Evolutionary conservation across 2,888 invertebrate genomes (phyloP), one percentile per base, ranked within the genome.

Genomic region (Aquatica leii): DNA sequence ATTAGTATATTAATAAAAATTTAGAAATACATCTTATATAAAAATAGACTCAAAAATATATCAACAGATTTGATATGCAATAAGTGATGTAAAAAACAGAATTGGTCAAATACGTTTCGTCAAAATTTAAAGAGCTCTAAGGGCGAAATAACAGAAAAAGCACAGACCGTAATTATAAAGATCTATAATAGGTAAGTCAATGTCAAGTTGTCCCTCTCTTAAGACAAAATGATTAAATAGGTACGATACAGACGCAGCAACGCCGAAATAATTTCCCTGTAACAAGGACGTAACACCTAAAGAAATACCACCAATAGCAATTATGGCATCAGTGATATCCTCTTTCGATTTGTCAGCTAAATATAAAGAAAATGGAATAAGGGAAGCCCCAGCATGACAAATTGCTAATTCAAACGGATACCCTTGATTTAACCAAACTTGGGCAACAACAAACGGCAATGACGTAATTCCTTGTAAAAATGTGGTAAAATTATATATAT

Each of bases 101-200:
- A 12, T 24, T 24, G 15, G 9, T 37, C 18, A 37, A 35, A 17
- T 18, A 52, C 12, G 48, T 21, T 17, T 17, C 18, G 35, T 35
- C 17, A 37, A 35, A 37, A 37, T 18, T 52, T 17, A 52, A 17
- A 43, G 17, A 43, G 59, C n/a, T 34, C 43, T 52, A 34, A 63
- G 50, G 43, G 60, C 50, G 43, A 66, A 66, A 12, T 54, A 58
- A 15, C 56, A 56, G 24, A 56, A 66, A 35, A 66, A 63, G 18
- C 60, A 58, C 4, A 66, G 60, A n/a, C 63, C 63, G 15, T 66
- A 66, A 50, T 66, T 66, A 35, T 50, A 66, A 8, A 66, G 49
- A 48, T 66, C 66, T 51, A 55, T 17, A 2, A 46, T 17, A 12
- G 66, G 63, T n/a, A 63, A 9, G 20, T 64, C 49, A 15, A 58